phyloP scores from a whole-genome alignment of 1,140 invertebrate species.

The Solen grandis region DNA sequence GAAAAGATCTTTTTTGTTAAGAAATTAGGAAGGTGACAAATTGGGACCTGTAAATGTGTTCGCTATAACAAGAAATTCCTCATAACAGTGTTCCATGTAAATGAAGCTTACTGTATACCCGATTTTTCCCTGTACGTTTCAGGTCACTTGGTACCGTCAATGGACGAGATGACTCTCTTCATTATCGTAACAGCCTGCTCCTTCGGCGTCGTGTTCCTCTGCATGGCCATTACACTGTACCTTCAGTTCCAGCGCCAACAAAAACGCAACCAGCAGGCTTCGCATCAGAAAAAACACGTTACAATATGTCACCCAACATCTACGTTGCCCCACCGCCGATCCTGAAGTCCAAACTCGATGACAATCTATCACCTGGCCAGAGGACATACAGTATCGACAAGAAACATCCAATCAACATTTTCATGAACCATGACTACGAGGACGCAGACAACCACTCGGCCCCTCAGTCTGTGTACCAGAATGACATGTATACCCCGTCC shows the following conservation, averaged over 20 bases:
- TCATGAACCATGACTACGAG: constrained; percentile 68
- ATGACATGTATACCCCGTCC: constrained; percentile 17
- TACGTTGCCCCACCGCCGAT: constrained; percentile 68
- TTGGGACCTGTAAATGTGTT: no score
- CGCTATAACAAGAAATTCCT: no score
- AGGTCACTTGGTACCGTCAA: constrained; percentile 66
- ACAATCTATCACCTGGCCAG: constrained; percentile 39
- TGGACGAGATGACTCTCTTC: constrained; percentile 71
- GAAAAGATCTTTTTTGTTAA: no score
- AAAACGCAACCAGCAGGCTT: constrained; percentile 60
- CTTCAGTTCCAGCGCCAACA: constrained; percentile 68
- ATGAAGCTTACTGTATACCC: no score
- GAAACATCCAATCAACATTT: constrained; percentile 60
- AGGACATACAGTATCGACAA: constrained; percentile 59
- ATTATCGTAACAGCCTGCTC: constrained; percentile 70
- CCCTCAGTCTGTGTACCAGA: constrained; percentile 3
- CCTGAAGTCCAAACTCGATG: constrained; percentile 54
- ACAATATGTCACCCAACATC: constrained; percentile 64
- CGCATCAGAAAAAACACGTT: constrained; percentile 56
- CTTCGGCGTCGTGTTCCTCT: constrained; percentile 71
- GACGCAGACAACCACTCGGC: constrained; percentile 55
- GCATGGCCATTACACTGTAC: constrained; percentile 70
- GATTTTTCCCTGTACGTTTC: constrained; percentile 42
- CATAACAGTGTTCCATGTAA: no score
- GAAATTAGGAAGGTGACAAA: no score